These are phyloP conservation scores for Homalodisca vitripennis DNA, from an alignment of 1,140 invertebrate species.

Conservation along the genomic window DNA sequence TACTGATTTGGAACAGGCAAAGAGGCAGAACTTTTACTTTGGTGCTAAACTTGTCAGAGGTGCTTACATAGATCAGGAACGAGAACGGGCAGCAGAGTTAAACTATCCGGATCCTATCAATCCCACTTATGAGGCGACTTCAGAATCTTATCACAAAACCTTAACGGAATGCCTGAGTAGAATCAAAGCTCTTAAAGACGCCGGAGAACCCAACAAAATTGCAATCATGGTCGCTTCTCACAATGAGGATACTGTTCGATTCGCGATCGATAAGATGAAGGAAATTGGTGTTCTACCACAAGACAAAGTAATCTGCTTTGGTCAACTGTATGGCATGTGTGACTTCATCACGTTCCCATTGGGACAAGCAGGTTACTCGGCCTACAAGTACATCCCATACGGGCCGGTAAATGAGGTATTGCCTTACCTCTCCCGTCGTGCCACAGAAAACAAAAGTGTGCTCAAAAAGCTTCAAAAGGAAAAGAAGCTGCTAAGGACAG, in stretches of 20 bases:
- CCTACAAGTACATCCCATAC: constrained; percentile 98
- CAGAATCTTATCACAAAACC: constrained; percentile 87
- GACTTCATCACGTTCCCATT: constrained; percentile 95
- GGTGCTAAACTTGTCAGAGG: constrained; percentile 97
- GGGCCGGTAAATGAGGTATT: constrained; percentile 96
- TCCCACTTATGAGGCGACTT: constrained; percentile 85
- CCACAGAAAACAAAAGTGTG: constrained; percentile 90
- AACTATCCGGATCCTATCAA: constrained; percentile 96
- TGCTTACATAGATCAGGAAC: constrained; percentile 97
- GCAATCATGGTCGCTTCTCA: constrained; percentile 97
- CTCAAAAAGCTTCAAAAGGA: constrained; percentile 87
- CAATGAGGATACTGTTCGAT: constrained; percentile 95
- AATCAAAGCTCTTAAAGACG: constrained; percentile 72
- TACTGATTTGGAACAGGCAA: constrained; percentile 91
- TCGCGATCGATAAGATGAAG: constrained; percentile 86
- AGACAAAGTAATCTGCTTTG: constrained; percentile 83
- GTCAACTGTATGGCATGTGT: constrained; percentile 96
- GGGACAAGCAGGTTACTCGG: constrained; percentile 96
- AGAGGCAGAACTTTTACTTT: constrained; percentile 95
- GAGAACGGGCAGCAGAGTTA: constrained; percentile 79
- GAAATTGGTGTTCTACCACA: constrained; percentile 82
- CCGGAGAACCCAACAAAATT: constrained; percentile 68
- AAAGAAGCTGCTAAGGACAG: constrained; percentile 68
- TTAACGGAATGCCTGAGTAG: constrained; percentile 78
- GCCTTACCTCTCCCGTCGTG: constrained; percentile 92